Evolutionary conservation across 2,113 vertebrate genomes (phyloP).

Genomic region (Cygnus atratus): DNA sequence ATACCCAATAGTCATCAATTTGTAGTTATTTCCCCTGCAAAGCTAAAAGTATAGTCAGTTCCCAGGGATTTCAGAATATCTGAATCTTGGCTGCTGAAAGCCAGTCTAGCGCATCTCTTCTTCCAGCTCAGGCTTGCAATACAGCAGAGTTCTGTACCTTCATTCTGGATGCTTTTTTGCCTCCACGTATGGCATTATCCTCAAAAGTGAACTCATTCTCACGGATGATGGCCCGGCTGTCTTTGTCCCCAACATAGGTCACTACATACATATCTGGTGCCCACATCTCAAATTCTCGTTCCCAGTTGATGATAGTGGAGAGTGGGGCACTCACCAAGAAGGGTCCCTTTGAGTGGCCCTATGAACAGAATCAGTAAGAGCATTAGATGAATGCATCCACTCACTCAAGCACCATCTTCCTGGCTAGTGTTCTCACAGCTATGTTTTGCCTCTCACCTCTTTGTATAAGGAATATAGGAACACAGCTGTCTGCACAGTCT

Average conservation of each 20-base stretch:
- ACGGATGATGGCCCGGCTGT: constrained; percentile 95
- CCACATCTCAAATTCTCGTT: constrained; percentile 98
- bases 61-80: not conserved
- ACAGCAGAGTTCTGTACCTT: constrained; percentile 79
- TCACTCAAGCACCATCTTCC: not conserved
- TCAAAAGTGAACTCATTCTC: constrained; percentile 98
- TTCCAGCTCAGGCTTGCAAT: not conserved
- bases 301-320: constrained; percentile 99
- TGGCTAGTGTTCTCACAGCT: not conserved
- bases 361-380: not conserved
- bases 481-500: constrained; percentile 96
- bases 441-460: constrained; percentile 79
- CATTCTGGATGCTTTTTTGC: constrained; percentile 96
- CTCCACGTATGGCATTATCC: constrained; percentile 93
- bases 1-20: not conserved
- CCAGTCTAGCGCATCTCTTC: not conserved
- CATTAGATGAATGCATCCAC: not conserved
- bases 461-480: constrained; percentile 97
- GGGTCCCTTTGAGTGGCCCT: constrained; percentile 97
- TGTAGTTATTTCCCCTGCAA: not conserved
- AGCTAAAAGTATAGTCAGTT: not conserved
- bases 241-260: constrained; percentile 95
- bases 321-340: constrained; percentile 96
- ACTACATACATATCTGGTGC: constrained; percentile 98
- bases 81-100: not conserved